Conservation (phyloP, 2,888 invertebrate genomes). For the Boloria selene region DNA sequence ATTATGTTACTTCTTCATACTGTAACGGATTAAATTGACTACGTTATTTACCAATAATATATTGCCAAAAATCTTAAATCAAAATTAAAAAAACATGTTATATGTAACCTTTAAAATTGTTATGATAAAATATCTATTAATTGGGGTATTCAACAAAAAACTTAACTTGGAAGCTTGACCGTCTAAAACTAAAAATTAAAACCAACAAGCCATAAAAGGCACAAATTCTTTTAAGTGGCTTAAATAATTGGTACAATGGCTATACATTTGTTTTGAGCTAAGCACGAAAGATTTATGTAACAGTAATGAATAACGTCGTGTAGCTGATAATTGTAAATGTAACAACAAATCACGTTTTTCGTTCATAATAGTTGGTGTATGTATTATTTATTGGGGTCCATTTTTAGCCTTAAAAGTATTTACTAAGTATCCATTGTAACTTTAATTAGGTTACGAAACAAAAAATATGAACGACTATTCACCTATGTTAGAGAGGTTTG, state of each 20-base stretch:
- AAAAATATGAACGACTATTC: conserved; percentile 52
- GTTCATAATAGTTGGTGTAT: conserved; percentile 43
- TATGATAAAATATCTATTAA: background rate
- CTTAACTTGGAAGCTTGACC: conserved; percentile 1
- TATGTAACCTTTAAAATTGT: background rate
- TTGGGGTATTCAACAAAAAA: background rate
- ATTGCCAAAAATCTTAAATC: no score
- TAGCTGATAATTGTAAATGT: conserved; percentile 46
- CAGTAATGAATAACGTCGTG: conserved; percentile 48
- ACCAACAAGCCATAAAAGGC: conserved; percentile 10
- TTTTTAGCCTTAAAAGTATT: conserved; percentile 49
- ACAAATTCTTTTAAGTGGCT: conserved; percentile 24
- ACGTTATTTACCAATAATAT: no score
- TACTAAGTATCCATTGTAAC: conserved; percentile 60
- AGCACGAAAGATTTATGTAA: conserved; percentile 49
- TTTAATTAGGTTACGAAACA: conserved; percentile 62
- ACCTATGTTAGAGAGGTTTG: conserved; percentile 46
- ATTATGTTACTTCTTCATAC: no score
- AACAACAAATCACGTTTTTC: conserved; percentile 49
- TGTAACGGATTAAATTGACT: no score
- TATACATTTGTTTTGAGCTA: conserved; percentile 54
- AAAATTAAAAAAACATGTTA: no score
- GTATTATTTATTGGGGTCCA: conserved; percentile 60
- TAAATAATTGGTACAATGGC: conserved; percentile 37
- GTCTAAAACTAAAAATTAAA: conserved; percentile 15